phyloP scores from a whole-genome alignment of 53 echinoderm and acorn worm species.

The Pentamera pediparva region DNA sequence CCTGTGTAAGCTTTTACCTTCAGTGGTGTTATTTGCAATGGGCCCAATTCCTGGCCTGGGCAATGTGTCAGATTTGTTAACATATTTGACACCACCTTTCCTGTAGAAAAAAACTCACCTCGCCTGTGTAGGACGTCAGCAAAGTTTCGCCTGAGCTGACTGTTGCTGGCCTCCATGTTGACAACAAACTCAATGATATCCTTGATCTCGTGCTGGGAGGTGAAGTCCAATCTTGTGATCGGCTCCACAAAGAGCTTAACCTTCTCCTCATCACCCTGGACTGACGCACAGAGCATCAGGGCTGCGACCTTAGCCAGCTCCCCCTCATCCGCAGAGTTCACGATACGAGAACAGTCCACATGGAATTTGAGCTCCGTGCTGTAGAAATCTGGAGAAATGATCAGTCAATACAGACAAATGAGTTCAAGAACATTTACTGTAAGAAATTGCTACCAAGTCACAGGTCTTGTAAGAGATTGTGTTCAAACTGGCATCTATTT shows the following conservation, averaged over 20 bases:
- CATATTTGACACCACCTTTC: too few relatives aligned
- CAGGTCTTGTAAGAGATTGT: too few relatives aligned
- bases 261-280: slow-evolving; percentile 55
- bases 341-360: slow-evolving; percentile 56
- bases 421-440: not conserved
- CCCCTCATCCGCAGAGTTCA: slow-evolving; percentile 36
- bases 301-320: slow-evolving; percentile 72
- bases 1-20: too few relatives aligned
- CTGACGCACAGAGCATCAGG: slow-evolving; percentile 67
- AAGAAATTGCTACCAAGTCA: not conserved
- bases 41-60: too few relatives aligned
- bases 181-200: slow-evolving; percentile 80
- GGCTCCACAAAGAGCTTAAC: slow-evolving; percentile 71
- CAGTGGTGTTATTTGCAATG: too few relatives aligned
- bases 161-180: slow-evolving; percentile 27
- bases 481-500: too few relatives aligned
- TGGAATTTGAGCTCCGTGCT: slow-evolving; percentile 56
- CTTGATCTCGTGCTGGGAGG: slow-evolving; percentile 66
- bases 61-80: too few relatives aligned
- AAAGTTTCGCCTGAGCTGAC: slow-evolving; percentile 47
- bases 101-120: too few relatives aligned
- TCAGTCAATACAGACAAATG: not conserved
- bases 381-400: slow-evolving; percentile 53
- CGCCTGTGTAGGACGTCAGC: slow-evolving; percentile 48
- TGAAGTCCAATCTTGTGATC: slow-evolving; percentile 75